These are phyloP conservation scores for Leucosticte australis DNA, from an alignment of 2,113 vertebrate genomes.

Conservation along the genomic window DNA sequence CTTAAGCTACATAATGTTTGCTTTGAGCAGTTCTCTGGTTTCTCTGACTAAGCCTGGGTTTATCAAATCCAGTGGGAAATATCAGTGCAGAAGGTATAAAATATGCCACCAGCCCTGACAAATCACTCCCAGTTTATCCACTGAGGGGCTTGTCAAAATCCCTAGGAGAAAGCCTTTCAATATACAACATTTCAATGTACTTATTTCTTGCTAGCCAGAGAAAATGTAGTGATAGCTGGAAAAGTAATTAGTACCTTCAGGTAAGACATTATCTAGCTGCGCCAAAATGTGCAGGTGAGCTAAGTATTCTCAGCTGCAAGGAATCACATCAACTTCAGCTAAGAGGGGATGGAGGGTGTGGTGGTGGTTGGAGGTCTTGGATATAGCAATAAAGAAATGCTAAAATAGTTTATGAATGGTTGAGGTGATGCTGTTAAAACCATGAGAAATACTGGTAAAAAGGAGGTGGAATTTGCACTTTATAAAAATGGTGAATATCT, in stretches of 20 bases:
- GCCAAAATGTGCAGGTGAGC: not conserved
- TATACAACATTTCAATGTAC: not conserved
- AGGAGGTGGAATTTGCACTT: fast-evolving
- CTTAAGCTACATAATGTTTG: not conserved
- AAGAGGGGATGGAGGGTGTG: too few species aligned
- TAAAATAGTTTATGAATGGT: fast-evolving
- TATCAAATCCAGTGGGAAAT: not conserved
- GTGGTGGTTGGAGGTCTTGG: not conserved
- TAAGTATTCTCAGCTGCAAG: not conserved
- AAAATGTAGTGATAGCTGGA: not conserved
- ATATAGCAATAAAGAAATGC: fast-evolving
- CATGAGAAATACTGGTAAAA: fast-evolving
- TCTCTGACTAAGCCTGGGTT: not conserved
- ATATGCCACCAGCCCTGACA: not conserved
- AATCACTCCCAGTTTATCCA: not conserved
- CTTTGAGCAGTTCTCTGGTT: not conserved
- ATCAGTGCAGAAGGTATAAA: not conserved
- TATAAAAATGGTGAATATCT: fast-evolving
- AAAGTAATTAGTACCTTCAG: not conserved
- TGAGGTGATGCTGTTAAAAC: not conserved
- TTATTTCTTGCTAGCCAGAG: not conserved
- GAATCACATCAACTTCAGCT: not conserved
- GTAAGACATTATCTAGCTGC: not conserved
- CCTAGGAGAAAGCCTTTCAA: not conserved
- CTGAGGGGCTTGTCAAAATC: not conserved